Evolutionary conservation across 2,113 vertebrate genomes (phyloP), one percentile per base, ranked within the genome.

Genomic region (Solea solea): DNA sequence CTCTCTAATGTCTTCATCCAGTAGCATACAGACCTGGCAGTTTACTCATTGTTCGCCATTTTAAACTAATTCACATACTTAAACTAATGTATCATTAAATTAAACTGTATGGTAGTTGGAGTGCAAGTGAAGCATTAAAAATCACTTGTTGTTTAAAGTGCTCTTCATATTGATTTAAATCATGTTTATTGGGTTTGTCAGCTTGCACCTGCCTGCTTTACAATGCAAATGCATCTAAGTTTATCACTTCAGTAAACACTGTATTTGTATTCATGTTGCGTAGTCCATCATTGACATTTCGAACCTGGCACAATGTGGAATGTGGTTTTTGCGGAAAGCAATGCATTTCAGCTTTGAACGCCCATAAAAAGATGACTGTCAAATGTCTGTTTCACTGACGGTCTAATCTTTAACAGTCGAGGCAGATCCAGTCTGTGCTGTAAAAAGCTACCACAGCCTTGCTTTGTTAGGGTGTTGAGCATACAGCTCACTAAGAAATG

Each of bases 191-290:
- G 69, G 6, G 7, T 57, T 59, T 57, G 67, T 69, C 67, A 41
- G 10, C 28, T 53, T 64, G 53, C 48, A 74, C 66, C 54, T 27
- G 51, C 65, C 25, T 21, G 11, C 5, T 58, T 28, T 21, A 34
- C 21, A 65, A 41, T 57, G 49, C 42, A 15, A 21, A 49, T 25
- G 16, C 15, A 63, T 76, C 11, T 42, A 39, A 56, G 25, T 28
- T 68, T 13, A 74, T 56, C 25, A 52, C 41, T 66, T 52, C 56
- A 58, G 48, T 45, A 64, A 42, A 39, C 51, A 40, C 27, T 9
- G 5, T 8, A 74, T 72, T 64, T 67, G 67, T 7, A 15, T 55
- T n/a, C 8, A 28, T 53, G 34, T 7, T 15, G n/a, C 21, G 7
- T 4, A 8, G 8, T 34, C 2, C 8, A 1, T 57, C 9, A 0